phyloP scores from a whole-genome alignment of 2,888 invertebrate genomes.

The Philhelius pedissequus region DNA sequence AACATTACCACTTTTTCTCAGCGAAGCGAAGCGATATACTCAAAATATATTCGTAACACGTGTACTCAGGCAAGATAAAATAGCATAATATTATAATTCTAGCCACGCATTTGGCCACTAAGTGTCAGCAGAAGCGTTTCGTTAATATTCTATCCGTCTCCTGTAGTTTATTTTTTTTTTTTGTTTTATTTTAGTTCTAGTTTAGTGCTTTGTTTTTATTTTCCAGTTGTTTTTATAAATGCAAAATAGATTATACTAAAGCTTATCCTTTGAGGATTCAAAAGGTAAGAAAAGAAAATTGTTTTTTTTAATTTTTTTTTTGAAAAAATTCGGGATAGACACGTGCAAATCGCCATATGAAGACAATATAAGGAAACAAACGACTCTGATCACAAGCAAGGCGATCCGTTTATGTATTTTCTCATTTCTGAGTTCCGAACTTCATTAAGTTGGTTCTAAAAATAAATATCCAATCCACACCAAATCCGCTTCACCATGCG shows the following conservation, averaged over 20 bases:
- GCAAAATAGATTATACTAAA: neutral
- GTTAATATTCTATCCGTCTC: conserved; percentile 10
- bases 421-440: neutral
- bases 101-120: conserved; percentile 10
- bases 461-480: conserved; percentile 18
- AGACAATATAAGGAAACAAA: neutral
- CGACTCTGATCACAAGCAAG: neutral
- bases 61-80: neutral
- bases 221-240: neutral
- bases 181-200: neutral
- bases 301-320: neutral
- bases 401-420: neutral
- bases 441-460: conserved; percentile 4
- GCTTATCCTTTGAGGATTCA: neutral
- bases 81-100: conserved; percentile 1
- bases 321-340: neutral
- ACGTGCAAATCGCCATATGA: neutral
- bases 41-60: conserved; percentile 6
- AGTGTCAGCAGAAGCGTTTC: conserved; percentile 14
- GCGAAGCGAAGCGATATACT: neutral
- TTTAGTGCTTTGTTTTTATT: neutral
- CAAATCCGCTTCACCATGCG: neutral
- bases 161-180: neutral
- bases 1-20: neutral
- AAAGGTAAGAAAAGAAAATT: neutral